A percentile compares a stretch with the other conserved stretches of the same genome.
phyloP scores from a whole-genome alignment of 2,113 vertebrate species.

The Sander lucioperca region DNA sequence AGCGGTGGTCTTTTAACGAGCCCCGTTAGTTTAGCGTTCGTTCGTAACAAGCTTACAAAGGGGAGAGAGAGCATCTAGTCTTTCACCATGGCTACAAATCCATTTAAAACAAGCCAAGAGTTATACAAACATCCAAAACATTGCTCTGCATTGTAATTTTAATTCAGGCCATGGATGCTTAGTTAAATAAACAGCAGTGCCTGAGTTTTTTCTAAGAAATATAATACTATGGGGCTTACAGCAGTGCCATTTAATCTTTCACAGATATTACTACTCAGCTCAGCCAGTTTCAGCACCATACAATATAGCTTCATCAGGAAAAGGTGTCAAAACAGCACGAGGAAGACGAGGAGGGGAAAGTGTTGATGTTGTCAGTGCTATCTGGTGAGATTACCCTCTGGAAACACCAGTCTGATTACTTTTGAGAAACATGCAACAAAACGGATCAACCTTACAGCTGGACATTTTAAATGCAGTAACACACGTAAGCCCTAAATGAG shows the following conservation, averaged over 20 bases:
- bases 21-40: too few relatives aligned
- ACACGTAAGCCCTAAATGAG: not conserved
- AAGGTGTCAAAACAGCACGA: slow-evolving; percentile 38
- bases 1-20: too few relatives aligned
- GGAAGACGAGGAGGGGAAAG: slow-evolving; percentile 19
- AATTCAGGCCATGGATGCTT: slow-evolving; percentile 2
- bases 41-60: not conserved
- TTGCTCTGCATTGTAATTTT: not conserved
- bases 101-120: slow-evolving; percentile 1
- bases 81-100: not conserved
- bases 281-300: slow-evolving; percentile 12
- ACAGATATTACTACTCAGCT: slow-evolving; percentile 26
- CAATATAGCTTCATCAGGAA: slow-evolving; percentile 4
- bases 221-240: not conserved
- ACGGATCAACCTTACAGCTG: not conserved
- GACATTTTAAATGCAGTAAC: not conserved
- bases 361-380: slow-evolving; percentile 13
- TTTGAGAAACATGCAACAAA: slow-evolving; percentile 25
- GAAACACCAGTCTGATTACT: slow-evolving; percentile 26
- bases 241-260: not conserved
- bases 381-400: slow-evolving; percentile 28
- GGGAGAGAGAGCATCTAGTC: not conserved
- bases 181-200: slow-evolving; percentile 31
- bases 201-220: slow-evolving; percentile 34
- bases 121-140: not conserved